phyloP scores from a whole-genome alignment of 2,888 invertebrate species.

The Cephonodes hylas region DNA sequence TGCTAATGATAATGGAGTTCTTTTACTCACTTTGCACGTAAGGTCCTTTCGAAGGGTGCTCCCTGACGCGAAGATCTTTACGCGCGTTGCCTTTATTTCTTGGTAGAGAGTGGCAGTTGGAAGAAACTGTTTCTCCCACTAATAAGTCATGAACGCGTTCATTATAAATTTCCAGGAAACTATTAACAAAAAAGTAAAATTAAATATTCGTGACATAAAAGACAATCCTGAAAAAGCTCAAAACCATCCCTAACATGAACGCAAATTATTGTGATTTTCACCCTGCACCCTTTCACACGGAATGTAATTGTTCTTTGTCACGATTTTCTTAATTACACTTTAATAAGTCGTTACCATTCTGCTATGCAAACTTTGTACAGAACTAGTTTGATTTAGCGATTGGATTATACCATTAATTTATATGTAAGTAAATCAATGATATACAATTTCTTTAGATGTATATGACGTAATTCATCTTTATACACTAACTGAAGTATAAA shows the following conservation, averaged over 20 bases:
- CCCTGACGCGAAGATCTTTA: slow-evolving; percentile 85
- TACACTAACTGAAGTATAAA: too few relatives aligned
- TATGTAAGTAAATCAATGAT: neutral
- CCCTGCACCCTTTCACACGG: neutral
- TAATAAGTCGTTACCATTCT: slow-evolving; percentile 31
- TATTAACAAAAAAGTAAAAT: slow-evolving; percentile 35
- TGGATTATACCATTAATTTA: neutral
- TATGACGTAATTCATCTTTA: too few relatives aligned
- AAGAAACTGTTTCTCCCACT: slow-evolving; percentile 54
- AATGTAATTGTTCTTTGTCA: slow-evolving; percentile 36
- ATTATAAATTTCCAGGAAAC: slow-evolving; percentile 84
- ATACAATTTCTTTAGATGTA: too few relatives aligned
- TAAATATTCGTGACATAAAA: neutral
- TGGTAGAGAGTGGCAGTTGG: slow-evolving; percentile 74
- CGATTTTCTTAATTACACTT: slow-evolving; percentile 37
- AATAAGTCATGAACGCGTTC: slow-evolving; percentile 88
- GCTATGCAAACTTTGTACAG: neutral
- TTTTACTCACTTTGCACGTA: slow-evolving; percentile 89
- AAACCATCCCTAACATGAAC: too few relatives aligned
- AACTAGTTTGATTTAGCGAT: neutral
- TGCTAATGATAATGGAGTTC: too few relatives aligned
- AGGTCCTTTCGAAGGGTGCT: slow-evolving; percentile 89
- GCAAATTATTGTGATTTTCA: neutral
- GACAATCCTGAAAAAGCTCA: too few relatives aligned
- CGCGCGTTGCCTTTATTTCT: slow-evolving; percentile 61